These are phyloP conservation scores for Paedocypris micromegethes DNA, from an alignment of 2,797 vertebrate genomes.

Conservation along the genomic window DNA sequence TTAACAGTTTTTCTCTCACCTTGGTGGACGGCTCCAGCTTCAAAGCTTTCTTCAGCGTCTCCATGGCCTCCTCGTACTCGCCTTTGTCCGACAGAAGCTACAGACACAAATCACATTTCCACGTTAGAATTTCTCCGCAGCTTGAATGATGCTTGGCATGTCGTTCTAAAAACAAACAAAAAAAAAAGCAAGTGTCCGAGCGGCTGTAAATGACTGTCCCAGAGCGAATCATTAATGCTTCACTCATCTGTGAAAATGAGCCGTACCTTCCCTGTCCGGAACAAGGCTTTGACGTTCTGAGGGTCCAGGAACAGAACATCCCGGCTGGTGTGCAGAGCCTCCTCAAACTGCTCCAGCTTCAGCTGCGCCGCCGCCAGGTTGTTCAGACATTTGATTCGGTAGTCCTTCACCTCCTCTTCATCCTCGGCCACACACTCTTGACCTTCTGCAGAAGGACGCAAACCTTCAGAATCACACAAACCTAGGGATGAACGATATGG, in stretches of 20 bases:
- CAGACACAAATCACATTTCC: conserved; percentile 45
- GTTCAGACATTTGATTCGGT: conserved; percentile 81
- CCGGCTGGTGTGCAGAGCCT: conserved; percentile 72
- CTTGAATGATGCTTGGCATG: too few species aligned
- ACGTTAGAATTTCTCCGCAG: background rate
- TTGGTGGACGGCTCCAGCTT: conserved; percentile 79
- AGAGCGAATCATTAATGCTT: background rate
- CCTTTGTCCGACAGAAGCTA: conserved; percentile 78
- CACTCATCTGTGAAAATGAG: background rate
- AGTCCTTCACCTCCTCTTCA: conserved; percentile 73
- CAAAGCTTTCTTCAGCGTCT: conserved; percentile 73
- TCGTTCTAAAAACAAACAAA: too few species aligned
- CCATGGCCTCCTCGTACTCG: conserved; percentile 73
- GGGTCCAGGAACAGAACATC: conserved; percentile 70
- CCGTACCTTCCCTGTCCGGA: conserved; percentile 74
- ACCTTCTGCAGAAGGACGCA: conserved; percentile 51
- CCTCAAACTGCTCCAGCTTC: conserved; percentile 68
- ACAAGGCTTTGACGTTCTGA: conserved; percentile 76
- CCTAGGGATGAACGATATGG: too few species aligned
- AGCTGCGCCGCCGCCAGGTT: conserved; percentile 75
- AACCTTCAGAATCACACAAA: background rate
- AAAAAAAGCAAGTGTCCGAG: background rate
- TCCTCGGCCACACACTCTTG: conserved; percentile 51
- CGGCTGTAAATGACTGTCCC: background rate
- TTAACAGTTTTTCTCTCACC: conserved; percentile 59